Base-by-base conservation (phyloP, 2,888 invertebrate species). In the Polyploca ridens region DNA sequence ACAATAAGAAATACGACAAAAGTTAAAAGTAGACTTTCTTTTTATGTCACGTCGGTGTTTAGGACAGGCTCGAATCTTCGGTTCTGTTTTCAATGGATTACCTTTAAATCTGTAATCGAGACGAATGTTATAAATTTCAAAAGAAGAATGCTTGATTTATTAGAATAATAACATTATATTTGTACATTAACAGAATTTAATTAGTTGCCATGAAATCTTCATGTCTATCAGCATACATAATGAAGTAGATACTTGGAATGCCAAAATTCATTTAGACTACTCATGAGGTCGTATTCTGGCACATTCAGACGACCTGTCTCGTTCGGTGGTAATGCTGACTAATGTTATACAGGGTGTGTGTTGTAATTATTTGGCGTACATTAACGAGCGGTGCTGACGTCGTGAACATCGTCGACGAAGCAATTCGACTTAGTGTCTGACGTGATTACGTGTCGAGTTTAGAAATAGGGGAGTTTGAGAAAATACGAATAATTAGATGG, bases 281-380 rank as follows among this genome's bases (percentile, higher is more conserved):
- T 54, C 19, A 54, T n/a, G 54, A n/a, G 54, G 54, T 57, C 54
- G 44, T 65, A 64, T 64, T 67, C 67, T 65, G 64, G 19, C 62
- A 66, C 64, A 62, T 58, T 57, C 63, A 62, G 62, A 44, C 65
- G 62, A 54, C 33, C 63, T 69, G 66, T 38, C 63, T 54, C 70
- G 69, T 68, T 63, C 62, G 62, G 59, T 58, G 70, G 67, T 76
- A 73, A 74, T 71, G 81, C 79, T 81, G 78, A 80, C 63, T 78
- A 75, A 78, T 77, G 69, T 49, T 65, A 72, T 62, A 58, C 14
- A 63, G 66, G 71, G 72, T 69, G 65, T 75, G 72, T 64, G 69
- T 71, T 67, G 73, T 79, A 78, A 82, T 82, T 80, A 81, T 78
- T 75, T 71, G 70, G 69, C 63, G 74, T 75, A 82, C 77, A 78